phyloP scores from a whole-genome alignment of 2,113 vertebrate species.

The Callithrix jacchus region DNA sequence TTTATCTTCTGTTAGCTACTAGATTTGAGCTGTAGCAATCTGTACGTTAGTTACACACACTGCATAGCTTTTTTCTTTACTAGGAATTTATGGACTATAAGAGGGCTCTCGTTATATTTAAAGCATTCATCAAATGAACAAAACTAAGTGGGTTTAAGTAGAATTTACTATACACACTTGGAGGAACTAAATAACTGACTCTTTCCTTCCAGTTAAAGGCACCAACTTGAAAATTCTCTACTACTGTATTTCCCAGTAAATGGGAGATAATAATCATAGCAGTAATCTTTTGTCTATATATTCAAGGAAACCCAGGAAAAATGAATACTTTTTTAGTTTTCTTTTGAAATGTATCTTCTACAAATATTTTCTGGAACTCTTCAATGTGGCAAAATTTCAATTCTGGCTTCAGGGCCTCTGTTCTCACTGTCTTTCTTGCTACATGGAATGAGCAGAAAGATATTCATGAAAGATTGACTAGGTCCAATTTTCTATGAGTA shows the following conservation, averaged over 20 bases:
- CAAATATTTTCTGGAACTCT: slow-evolving; percentile 28
- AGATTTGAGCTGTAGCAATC: background rate
- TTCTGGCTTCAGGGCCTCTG: slow-evolving; percentile 66
- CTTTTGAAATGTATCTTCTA: slow-evolving; percentile 43
- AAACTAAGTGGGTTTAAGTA: slow-evolving; percentile 61
- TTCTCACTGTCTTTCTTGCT: slow-evolving; percentile 75
- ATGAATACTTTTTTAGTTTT: background rate
- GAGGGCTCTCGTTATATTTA: slow-evolving; percentile 63
- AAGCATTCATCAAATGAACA: slow-evolving; percentile 66
- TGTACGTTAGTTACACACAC: background rate
- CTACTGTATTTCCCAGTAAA: background rate
- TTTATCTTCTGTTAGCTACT: background rate
- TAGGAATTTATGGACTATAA: slow-evolving; percentile 63
- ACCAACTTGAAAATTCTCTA: slow-evolving; percentile 15
- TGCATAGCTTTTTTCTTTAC: slow-evolving; percentile 30
- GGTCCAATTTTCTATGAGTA: slow-evolving; percentile 86
- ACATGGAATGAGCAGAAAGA: slow-evolving; percentile 80
- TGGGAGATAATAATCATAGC: background rate
- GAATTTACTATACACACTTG: slow-evolving; percentile 65
- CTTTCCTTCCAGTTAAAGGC: background rate
- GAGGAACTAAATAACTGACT: slow-evolving; percentile 46
- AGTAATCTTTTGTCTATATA: background rate
- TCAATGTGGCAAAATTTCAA: slow-evolving; percentile 26
- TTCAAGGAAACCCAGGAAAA: slow-evolving; percentile 10
- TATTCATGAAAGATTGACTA: slow-evolving; percentile 90